Conservation (phyloP, 2,113 vertebrate genomes). For the Odontophorus gujanensis region DNA sequence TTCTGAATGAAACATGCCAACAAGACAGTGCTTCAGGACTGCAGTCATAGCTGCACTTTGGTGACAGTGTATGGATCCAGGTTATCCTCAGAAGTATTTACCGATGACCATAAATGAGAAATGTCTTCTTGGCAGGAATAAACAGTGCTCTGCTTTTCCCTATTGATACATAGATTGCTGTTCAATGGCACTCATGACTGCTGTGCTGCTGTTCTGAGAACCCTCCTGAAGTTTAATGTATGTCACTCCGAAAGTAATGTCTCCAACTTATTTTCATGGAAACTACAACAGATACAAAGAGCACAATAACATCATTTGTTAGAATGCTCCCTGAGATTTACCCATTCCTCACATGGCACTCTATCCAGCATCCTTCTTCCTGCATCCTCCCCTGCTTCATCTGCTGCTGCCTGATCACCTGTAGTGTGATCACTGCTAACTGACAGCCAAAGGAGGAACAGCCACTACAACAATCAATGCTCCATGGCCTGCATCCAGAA, state of each 20-base stretch:
- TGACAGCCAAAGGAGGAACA: neutral
- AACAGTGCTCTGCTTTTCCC: neutral
- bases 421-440: neutral
- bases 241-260: too few species aligned
- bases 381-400: neutral
- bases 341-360: neutral
- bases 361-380: neutral
- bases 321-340: rapidly evolving
- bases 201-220: neutral
- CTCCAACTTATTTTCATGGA: too few species aligned
- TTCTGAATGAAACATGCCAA: neutral
- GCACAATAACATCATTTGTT: too few species aligned
- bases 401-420: neutral
- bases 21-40: neutral
- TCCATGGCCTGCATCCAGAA: neutral
- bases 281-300: too few species aligned
- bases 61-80: neutral
- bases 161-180: neutral
- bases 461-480: neutral
- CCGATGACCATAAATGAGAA: neutral
- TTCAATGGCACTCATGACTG: neutral
- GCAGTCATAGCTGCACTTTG: neutral
- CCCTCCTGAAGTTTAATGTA: neutral
- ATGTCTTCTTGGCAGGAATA: neutral
- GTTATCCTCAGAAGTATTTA: neutral